Evolutionary conservation across 2,797 vertebrate species (phyloP).

Genomic region (Acanthurus leucopareius): DNA sequence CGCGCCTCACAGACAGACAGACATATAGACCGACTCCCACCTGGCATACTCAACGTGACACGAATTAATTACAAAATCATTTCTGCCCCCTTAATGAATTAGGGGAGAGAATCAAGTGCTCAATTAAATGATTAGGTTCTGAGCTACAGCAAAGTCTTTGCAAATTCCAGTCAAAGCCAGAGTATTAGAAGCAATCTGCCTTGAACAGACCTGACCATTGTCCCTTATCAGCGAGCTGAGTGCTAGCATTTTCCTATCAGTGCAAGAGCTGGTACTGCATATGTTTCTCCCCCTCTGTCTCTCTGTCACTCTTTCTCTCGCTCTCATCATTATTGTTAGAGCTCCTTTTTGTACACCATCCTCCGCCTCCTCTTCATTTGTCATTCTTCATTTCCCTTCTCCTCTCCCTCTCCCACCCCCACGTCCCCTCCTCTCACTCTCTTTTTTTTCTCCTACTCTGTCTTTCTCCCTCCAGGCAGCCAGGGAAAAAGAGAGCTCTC

Average conservation of each 20-base stretch:
- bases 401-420: neutral
- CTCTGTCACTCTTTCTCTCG: conserved; percentile 67
- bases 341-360: conserved; percentile 60
- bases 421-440: neutral
- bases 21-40: conserved; percentile 67
- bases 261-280: conserved; percentile 70
- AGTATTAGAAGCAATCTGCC: conserved; percentile 83
- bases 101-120: conserved; percentile 82
- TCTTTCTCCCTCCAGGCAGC: conserved; percentile 78
- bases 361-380: conserved; percentile 67
- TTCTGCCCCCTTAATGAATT: conserved; percentile 82
- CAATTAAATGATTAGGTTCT: conserved; percentile 86
- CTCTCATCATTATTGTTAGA: conserved; percentile 72
- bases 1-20: conserved; percentile 52
- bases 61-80: conserved; percentile 80
- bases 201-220: conserved; percentile 81
- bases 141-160: conserved; percentile 78
- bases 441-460: conserved; percentile 12
- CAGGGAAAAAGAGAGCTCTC: conserved; percentile 89
- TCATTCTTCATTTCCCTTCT: conserved; percentile 60
- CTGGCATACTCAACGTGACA: conserved; percentile 71
- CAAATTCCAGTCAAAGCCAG: conserved; percentile 78
- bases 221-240: conserved; percentile 79
- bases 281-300: conserved; percentile 71
- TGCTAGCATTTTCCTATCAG: conserved; percentile 75